Base-by-base conservation (phyloP, 2,888 invertebrate species). In the Drosophila rubida region DNA sequence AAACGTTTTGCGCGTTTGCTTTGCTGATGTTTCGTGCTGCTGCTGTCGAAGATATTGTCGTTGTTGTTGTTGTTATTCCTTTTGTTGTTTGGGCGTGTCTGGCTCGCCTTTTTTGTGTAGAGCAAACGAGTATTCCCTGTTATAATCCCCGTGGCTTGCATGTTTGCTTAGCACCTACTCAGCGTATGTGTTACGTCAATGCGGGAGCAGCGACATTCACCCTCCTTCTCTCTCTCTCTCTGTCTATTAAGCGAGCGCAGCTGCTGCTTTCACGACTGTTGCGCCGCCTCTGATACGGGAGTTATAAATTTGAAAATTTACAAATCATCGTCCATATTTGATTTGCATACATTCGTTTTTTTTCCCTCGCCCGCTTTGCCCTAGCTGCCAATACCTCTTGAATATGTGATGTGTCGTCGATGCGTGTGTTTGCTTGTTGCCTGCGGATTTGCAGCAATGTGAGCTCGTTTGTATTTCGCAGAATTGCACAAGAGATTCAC, bases 321-420 rank as follows among this genome's bases (percentile, higher is more conserved):
- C 88, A 88, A 88, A 87, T 87, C 87, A 80, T 85, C 73, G 72
- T 77, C 75, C 79, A 81, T 80, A 80, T 82, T 84, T 80, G 80
- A 88, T 88, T 88, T 88, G 77, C 87, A 86, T 85, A 70, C 64
- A 57, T 67, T 62, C 62, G 65, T 63, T 69, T 19, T 19, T 19
- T 19, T 19, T 1, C 19, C 3, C 19, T 1, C 19, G 19, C 19
- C 3, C 19, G 19, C 19, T 19, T 3, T 19, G 19, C 53, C 59
- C 61, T 54, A 60, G 57, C 63, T 70, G 68, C 48, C 75, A 66
- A 69, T 78, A 62, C 64, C 57, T 65, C 51, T 54, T 23, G 23
- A 51, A 30, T 19, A 35, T 6, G 42, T 64, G 32, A 11, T 42
- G 9, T 51, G 54, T 62, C 48, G 37, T 6, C 7, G 14, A 6